Evolutionary conservation across 2,888 invertebrate species (phyloP), one percentile per base, ranked within the genome.

Genomic region (Parasteatoda lunata): DNA sequence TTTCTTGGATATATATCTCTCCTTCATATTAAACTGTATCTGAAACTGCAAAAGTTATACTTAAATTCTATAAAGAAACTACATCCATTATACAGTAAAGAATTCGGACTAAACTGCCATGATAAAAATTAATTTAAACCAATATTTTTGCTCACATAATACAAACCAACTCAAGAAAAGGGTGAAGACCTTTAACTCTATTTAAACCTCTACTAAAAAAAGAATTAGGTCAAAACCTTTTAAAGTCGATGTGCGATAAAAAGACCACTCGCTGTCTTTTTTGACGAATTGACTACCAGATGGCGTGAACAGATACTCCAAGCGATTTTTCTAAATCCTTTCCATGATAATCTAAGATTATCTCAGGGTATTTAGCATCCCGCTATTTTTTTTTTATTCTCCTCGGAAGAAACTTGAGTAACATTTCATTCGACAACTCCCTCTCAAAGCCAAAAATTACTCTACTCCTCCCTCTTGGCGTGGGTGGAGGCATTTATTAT

Each of bases 401-500:
- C n/a, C 11, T 59, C 11, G n/a, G 9, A 59, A 59, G 59, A 59
- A 59, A 59, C n/a, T 11, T 30, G 48, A 69, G n/a, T 47, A 69
- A 48, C 69, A 13, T 47, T 69, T 69, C 47, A 47, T 45, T n/a
- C 59, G n/a, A 13, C 59, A 59, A 9, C 9, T n/a, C 59, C n/a
- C 77, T 64, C 48, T 65, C 11, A 73, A 51, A 77, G 48, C 66
- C 13, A 45, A 13, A 51, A 49, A 68, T 52, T 69, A 47, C 30
- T 48, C 70, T 49, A 71, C 45, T 13, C 49, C 79, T 71, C 79
- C 54, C 48, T 49, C 52, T n/a, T 65, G 15, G 79, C 71, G 71
- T 69, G 77, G 77, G 77, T 68, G 77, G 48, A 30, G 51, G 68
- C 51, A 77, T 79, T 59, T 69, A 79, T 79, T 66, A 69, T 52